Percentiles rank a stretch among this genome's conserved stretches.
Evolutionary conservation across 1,140 invertebrate species (phyloP).

Genomic region (Brachionus calyciflorus): DNA sequence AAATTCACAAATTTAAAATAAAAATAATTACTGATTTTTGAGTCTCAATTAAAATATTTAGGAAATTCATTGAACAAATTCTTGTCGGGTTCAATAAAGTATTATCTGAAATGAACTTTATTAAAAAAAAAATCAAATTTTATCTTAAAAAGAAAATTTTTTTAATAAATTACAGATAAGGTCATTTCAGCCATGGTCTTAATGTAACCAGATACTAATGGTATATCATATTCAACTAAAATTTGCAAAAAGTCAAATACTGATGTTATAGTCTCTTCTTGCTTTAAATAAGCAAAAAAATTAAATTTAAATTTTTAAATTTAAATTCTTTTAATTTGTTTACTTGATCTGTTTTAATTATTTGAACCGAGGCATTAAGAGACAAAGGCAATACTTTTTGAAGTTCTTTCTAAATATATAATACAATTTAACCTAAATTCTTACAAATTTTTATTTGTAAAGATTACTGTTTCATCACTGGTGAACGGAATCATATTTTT

Average conservation of each 20-base stretch:
- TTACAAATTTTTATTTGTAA: not conserved
- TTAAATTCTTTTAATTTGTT: not conserved
- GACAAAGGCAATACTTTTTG: constrained; percentile 21
- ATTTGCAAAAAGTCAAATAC: constrained; percentile 41
- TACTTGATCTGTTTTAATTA: constrained; percentile 31
- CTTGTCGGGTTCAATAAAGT: constrained; percentile 19
- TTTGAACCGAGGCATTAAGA: not conserved
- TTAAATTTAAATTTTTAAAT: not conserved
- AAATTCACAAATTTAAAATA: not conserved
- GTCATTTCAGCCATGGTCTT: constrained; percentile 41
- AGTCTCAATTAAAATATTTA: constrained; percentile 31
- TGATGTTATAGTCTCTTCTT: constrained; percentile 32
- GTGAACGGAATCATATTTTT: constrained; percentile 4
- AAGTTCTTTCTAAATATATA: not conserved
- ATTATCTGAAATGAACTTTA: constrained; percentile 13
- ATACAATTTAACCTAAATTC: not conserved
- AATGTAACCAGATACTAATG: not conserved
- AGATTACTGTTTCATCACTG: not conserved
- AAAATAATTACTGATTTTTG: constrained; percentile 37
- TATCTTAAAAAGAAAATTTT: not conserved
- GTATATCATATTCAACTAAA: constrained; percentile 24
- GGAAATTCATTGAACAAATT: constrained; percentile 42
- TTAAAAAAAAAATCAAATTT: not conserved
- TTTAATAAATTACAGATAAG: not conserved
- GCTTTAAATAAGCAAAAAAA: not conserved